phyloP scores from a whole-genome alignment of 2,113 vertebrate species.

The Dissostichus mawsoni region DNA sequence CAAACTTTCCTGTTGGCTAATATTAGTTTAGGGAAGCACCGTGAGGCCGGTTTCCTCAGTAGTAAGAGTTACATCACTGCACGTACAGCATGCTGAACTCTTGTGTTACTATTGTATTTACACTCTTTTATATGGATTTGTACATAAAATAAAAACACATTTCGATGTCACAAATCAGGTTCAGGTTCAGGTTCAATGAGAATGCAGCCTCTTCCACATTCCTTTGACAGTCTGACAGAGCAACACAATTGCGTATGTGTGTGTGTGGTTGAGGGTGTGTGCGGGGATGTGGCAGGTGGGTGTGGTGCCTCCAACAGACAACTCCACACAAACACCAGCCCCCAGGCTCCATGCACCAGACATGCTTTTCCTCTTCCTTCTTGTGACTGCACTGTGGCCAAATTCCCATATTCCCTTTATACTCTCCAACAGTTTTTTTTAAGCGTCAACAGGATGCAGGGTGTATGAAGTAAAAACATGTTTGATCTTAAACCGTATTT shows the following conservation, averaged over 20 bases:
- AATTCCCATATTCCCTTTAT: constrained; percentile 35
- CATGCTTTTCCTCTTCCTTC: constrained; percentile 40
- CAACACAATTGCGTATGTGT: constrained; percentile 9
- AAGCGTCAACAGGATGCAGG: constrained; percentile 29
- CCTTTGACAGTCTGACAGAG: constrained; percentile 12
- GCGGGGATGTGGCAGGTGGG: constrained; percentile 67
- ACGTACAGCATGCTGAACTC: neutral
- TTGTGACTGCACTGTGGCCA: constrained; percentile 7
- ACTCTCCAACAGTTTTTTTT: neutral
- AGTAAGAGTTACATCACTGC: constrained; percentile 30
- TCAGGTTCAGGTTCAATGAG: neutral
- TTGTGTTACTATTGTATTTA: constrained; percentile 7
- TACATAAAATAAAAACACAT: constrained; percentile 6
- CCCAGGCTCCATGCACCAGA: constrained; percentile 17
- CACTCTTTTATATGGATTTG: neutral
- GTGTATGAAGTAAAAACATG: constrained; percentile 13
- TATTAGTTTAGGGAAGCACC: constrained; percentile 35
- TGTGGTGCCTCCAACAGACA: constrained; percentile 68
- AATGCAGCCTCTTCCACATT: constrained; percentile 25
- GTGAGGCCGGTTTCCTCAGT: constrained; percentile 2
- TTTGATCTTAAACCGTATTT: constrained; percentile 11
- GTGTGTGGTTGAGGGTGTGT: constrained; percentile 16
- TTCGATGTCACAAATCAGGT: constrained; percentile 1
- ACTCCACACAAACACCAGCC: constrained; percentile 44
- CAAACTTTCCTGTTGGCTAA: constrained; percentile 16